Base-by-base conservation (phyloP, 1,140 invertebrate genomes). In the Heliconius hermathena region DNA sequence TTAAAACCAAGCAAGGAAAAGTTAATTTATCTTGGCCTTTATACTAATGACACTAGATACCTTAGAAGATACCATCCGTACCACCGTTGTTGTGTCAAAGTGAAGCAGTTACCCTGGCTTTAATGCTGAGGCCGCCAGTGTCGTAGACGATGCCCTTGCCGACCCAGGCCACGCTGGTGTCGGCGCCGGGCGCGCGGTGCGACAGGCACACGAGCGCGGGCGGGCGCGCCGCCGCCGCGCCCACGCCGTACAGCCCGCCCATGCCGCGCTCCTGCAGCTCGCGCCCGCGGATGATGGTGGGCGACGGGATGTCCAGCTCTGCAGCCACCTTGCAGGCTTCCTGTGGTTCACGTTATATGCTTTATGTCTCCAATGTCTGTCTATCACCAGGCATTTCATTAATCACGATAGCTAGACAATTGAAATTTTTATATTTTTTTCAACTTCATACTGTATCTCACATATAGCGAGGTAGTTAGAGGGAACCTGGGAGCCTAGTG, bases 131-230 rank as follows among this genome's bases (percentile, higher is more conserved):
- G 29, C 98, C 98, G 87, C 98, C 98, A 85, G 98, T 99, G 89
- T 99, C 98, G 91, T 98, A 99, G 9, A 99, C 98, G 90, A 99
- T 99, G 73, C 98, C 97, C 93, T 99, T 99, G 41, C 98, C 98
- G 71, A 99, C 98, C 96, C 98, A 98, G 4, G 98, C 98, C 79
- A 98, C 96, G 5, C 18, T n/a, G 20, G 95, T 97, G 84, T 97
- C 95, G 16, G 97, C 97, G 0, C 76, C 86, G 22, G 95, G 91
- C 2, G 96, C 95, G 26, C 95, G 95, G 90, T 98, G 96, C 75
- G 97, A 97, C 20, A 99, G 94, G 9, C 97, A 95, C 9, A 97
- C 97, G 4, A 99, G 95, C 1, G 98, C 98, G 20, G 98, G 98
- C 1, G 97, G 96, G 54, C 96, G 95, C 11, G 90, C 89, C 0